Percentiles rank a stretch among this genome's conserved stretches.
These are phyloP conservation scores for Thymallus thymallus DNA, from an alignment of 2,113 vertebrate genomes.

Conservation along the genomic window DNA sequence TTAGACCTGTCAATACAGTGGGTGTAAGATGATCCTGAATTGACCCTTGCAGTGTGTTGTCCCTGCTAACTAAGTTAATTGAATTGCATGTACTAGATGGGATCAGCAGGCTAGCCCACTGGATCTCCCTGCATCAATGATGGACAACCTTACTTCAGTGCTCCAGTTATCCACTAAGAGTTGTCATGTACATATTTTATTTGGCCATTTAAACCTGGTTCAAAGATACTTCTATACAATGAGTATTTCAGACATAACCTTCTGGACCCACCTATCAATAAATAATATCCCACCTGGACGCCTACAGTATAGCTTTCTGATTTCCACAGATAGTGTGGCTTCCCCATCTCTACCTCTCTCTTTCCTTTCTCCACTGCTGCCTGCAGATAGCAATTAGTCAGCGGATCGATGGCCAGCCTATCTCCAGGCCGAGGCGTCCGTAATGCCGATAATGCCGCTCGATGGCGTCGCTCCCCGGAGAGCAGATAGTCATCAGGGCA, in stretches of 20 bases:
- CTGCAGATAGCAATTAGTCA: constrained; percentile 78
- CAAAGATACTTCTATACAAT: too few species aligned
- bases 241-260: constrained; percentile 1
- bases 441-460: constrained; percentile 74
- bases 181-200: too few species aligned
- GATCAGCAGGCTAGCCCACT: too few species aligned
- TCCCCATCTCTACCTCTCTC: constrained; percentile 33
- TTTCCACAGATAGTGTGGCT: constrained; percentile 68
- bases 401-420: constrained; percentile 70
- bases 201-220: too few species aligned
- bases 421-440: constrained; percentile 68
- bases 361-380: constrained; percentile 30
- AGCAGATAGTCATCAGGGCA: constrained; percentile 63
- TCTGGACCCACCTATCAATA: constrained; percentile 64
- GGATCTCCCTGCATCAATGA: too few species aligned
- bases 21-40: neutral
- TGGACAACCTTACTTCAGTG: too few species aligned
- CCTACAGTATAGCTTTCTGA: constrained; percentile 61
- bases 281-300: constrained; percentile 71
- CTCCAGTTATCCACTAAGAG: too few species aligned
- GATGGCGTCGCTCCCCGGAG: constrained; percentile 61
- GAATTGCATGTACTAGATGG: constrained; percentile 11
- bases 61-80: constrained; percentile 26
- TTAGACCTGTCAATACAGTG: neutral
- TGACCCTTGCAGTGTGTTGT: neutral